These are phyloP conservation scores for Notoglanidium macrostoma DNA, from an alignment of 2,797 vertebrate genomes.

Conservation along the genomic window DNA sequence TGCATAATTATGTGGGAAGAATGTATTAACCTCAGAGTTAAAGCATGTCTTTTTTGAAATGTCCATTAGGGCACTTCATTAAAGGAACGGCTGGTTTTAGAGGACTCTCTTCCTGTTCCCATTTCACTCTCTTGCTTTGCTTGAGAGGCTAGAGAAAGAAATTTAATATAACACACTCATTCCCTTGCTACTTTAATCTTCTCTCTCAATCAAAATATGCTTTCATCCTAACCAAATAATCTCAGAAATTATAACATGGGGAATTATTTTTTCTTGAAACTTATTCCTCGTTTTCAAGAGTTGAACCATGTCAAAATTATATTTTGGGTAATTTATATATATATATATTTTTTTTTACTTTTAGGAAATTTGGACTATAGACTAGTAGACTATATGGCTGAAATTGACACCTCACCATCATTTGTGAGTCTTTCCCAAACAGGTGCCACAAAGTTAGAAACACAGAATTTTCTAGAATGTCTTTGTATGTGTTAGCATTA, in stretches of 20 bases:
- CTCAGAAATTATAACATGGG: background rate
- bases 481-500: too few relatives aligned
- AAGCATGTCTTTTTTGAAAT: conserved; percentile 63
- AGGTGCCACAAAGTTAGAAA: too few relatives aligned
- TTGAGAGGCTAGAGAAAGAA: background rate
- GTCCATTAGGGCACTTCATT: conserved; percentile 70
- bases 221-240: background rate
- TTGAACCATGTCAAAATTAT: too few relatives aligned
- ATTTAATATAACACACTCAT: conserved; percentile 25
- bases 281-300: too few relatives aligned
- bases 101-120: conserved; percentile 26
- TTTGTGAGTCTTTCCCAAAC: too few relatives aligned
- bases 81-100: conserved; percentile 55
- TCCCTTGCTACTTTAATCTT: conserved; percentile 21
- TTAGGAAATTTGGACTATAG: too few relatives aligned
- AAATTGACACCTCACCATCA: too few relatives aligned
- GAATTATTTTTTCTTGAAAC: too few relatives aligned
- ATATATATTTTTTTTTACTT: too few relatives aligned
- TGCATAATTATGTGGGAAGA: conserved; percentile 70
- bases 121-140: background rate
- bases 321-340: too few relatives aligned
- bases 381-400: too few relatives aligned
- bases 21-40: conserved; percentile 74
- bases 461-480: too few relatives aligned
- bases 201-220: background rate